Base-by-base conservation (phyloP, 1,140 invertebrate species). In the Copidosoma floridanum region DNA sequence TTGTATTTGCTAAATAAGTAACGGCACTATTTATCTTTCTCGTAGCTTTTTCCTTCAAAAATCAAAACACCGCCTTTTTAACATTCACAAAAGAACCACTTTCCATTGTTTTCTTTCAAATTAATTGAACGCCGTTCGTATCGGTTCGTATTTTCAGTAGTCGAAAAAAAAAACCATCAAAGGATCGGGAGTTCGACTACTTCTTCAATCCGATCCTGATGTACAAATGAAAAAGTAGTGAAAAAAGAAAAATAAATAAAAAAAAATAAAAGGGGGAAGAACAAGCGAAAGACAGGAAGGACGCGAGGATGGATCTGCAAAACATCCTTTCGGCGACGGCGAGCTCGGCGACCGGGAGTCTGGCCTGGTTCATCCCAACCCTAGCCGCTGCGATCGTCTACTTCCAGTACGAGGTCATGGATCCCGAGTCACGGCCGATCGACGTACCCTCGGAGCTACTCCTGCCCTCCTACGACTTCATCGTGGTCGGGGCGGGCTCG, bases 401-500 rank as follows among this genome's bases (percentile, higher is more conserved):
- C 73, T 93, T 92, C 73, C 89, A 92, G 65, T 91, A 88, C 68
- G 88, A 90, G 65, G 83, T 88, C 58, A 76, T 87, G 57, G 91
- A 93, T 71, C 89, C 89, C 0, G 90, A 91, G 68, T 86, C 87
- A 0, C 81, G 86, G 48, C 85, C 86, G 0, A 86, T 88, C 1
- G 84, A 91, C 58, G 77, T 89, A 2, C 82, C 84, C 1, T 84
- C 86, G 1, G 85, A 86, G 21, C 69, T 83, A 5, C 73, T 91
- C 16, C 65, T 86, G n/a, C 82, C 84, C 1, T 83, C 88, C 20
- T 94, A 93, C 65, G 91, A 94, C 75, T 94, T 94, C 65, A 91
- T 95, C 56, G 82, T 93, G 57, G 87, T 98, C n/a, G 97, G 97
- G 0, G 92, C 88, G 1, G 96, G 96, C 10, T 97, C 95, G 0